Base-by-base conservation (phyloP, 1,140 invertebrate genomes). In the Leptinotarsa lineolata region DNA sequence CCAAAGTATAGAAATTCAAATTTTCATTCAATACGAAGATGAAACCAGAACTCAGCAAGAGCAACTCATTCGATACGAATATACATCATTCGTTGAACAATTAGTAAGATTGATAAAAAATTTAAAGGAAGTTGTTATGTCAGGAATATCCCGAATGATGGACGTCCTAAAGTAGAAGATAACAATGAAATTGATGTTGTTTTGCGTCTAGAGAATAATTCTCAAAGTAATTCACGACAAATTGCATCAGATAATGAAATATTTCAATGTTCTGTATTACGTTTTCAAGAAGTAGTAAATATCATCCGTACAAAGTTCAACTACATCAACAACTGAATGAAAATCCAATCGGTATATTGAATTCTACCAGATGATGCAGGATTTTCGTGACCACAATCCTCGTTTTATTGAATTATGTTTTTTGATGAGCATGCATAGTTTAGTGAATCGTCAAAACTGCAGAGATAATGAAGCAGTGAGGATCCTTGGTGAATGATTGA, bases 401-500 rank as follows among this genome's bases (percentile, higher is more conserved):
- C 45, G 45, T 46, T 46, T 46, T 46, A 46, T 46, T 6, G 13
- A 46, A 46, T 46, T 46, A 5, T 46, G 45, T 75, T 75, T 44
- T 68, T 22, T 18, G 59, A 75, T 72, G 74, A 72, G 39, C 22
- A 6, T 73, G 11, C 74, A 77, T 63, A 69, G 73, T 5, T 21
- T 21, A 22, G 68, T 75, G 22, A 77, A 75, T 46, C 46, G 68
- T 18, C 73, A 75, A 39, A 77, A 77, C 64, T 70, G 46, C 70
- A 54, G 70, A n/a, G n/a, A 16, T 77, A 75, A 60, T 77, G 73
- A 71, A 70, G 18, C 44, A 54, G 30, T n/a, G 39, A 69, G 60
- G 74, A 78, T 76, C 74, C 74, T 24, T 72, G 69, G 59, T 75
- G 71, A 54, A 67, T 75, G 61, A 58, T 59, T 11, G 69, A 78